These are phyloP conservation scores for Lasioglossum zephyrum DNA, from an alignment of 2,888 invertebrate species.

Conservation along the genomic window DNA sequence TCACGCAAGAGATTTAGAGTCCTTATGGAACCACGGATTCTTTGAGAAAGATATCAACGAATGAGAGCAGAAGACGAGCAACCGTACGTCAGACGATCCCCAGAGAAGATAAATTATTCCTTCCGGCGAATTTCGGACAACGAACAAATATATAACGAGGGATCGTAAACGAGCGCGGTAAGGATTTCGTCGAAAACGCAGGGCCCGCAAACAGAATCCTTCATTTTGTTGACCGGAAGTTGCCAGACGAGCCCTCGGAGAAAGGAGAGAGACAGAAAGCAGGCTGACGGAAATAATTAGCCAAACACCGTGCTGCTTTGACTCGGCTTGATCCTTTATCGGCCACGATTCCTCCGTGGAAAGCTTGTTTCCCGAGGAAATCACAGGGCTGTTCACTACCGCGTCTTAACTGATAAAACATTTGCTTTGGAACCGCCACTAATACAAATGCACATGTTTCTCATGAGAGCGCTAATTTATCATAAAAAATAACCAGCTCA, in stretches of 20 bases:
- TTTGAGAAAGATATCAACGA: neutral
- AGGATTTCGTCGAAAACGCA: conserved; percentile 34
- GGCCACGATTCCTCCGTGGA: neutral
- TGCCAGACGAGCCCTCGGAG: conserved; percentile 30
- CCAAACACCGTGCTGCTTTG: conserved; percentile 32
- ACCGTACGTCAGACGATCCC: conserved; percentile 1
- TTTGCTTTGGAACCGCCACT: neutral
- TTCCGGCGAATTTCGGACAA: neutral
- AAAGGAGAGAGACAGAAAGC: conserved; percentile 21
- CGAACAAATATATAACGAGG: conserved; percentile 39
- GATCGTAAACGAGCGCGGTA: conserved; percentile 27
- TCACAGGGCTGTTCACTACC: neutral
- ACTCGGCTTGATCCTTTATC: conserved; percentile 27
- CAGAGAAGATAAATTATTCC: conserved; percentile 42
- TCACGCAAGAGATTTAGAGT: neutral
- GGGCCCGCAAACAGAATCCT: conserved; percentile 58
- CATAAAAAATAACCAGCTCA: neutral
- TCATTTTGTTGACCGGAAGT: conserved; percentile 55
- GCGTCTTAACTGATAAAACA: conserved; percentile 7
- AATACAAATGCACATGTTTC: neutral
- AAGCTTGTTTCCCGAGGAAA: neutral
- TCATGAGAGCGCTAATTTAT: neutral
- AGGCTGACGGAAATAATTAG: conserved; percentile 46
- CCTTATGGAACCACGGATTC: neutral
- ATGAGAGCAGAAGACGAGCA: neutral